These are phyloP conservation scores for Panulirus ornatus DNA, from an alignment of 1,140 invertebrate genomes.

Conservation along the genomic window DNA sequence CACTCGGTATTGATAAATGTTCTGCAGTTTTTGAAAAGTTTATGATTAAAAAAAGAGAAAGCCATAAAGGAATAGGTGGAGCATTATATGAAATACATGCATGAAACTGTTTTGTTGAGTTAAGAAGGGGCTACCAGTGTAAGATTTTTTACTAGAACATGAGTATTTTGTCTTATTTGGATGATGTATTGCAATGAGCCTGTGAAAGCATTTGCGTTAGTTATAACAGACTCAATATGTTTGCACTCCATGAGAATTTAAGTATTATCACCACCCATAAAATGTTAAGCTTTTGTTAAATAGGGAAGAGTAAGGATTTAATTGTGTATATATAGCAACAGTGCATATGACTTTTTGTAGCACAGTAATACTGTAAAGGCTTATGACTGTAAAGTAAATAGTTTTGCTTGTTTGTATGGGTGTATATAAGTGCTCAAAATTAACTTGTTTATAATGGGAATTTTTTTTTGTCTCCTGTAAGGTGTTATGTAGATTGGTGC, in stretches of 20 bases:
- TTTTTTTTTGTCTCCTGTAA: too few species aligned
- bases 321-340: background rate
- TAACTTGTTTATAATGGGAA: background rate
- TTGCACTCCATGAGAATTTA: too few species aligned
- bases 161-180: background rate
- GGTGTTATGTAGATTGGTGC: too few species aligned
- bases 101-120: too few species aligned
- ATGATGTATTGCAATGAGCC: background rate
- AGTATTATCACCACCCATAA: too few species aligned
- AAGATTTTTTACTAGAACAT: background rate
- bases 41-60: too few species aligned
- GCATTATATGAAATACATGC: too few species aligned
- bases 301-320: background rate
- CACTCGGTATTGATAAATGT: too few species aligned
- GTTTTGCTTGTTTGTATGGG: background rate
- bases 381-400: background rate
- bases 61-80: too few species aligned
- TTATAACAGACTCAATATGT: too few species aligned
- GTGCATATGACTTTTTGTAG: background rate
- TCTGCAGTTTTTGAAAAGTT: too few species aligned
- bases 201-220: background rate
- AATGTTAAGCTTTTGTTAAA: too few species aligned
- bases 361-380: background rate
- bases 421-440: conserved; percentile 8
- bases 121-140: background rate